These are phyloP conservation scores for Sebastolobus altivelis DNA, from an alignment of 2,797 vertebrate species.

Conservation along the genomic window DNA sequence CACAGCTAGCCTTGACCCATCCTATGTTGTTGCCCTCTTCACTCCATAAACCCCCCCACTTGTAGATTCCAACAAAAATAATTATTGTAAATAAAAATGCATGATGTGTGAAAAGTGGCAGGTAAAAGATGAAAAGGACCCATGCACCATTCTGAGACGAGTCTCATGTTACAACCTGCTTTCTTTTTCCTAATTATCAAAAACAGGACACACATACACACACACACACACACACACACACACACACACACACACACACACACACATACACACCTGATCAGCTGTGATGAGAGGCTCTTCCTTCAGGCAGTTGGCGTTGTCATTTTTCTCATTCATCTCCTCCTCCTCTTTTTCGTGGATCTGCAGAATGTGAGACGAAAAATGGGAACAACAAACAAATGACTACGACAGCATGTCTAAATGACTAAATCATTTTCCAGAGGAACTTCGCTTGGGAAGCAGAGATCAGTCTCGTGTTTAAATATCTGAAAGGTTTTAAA, in stretches of 20 bases:
- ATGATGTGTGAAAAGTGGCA: not conserved
- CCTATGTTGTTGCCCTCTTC: not conserved
- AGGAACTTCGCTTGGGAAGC: too few relatives aligned
- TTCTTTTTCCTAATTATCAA: not conserved
- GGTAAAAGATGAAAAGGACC: not conserved
- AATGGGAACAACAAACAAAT: not conserved
- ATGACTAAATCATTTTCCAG: too few relatives aligned
- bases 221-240: slow-evolving; percentile 71
- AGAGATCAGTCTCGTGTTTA: too few relatives aligned
- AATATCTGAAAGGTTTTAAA: too few relatives aligned
- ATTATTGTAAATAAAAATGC: not conserved
- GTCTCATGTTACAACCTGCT: not conserved
- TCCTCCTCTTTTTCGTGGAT: slow-evolving; percentile 94
- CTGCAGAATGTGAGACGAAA: slow-evolving; percentile 66
- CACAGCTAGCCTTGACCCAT: not conserved
- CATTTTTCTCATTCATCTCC: slow-evolving; percentile 95
- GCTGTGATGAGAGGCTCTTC: slow-evolving; percentile 94
- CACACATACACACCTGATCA: slow-evolving; percentile 87
- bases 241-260: slow-evolving; percentile 10
- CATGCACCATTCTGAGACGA: not conserved
- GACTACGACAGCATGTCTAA: not conserved
- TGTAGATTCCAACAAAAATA: not conserved
- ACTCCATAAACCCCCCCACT: not conserved
- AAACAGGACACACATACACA: slow-evolving; percentile 19
- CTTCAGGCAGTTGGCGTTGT: slow-evolving; percentile 89